Evolutionary conservation across 2,888 invertebrate species (phyloP), one percentile per base, ranked within the genome.

Genomic region (Nomada fucata): DNA sequence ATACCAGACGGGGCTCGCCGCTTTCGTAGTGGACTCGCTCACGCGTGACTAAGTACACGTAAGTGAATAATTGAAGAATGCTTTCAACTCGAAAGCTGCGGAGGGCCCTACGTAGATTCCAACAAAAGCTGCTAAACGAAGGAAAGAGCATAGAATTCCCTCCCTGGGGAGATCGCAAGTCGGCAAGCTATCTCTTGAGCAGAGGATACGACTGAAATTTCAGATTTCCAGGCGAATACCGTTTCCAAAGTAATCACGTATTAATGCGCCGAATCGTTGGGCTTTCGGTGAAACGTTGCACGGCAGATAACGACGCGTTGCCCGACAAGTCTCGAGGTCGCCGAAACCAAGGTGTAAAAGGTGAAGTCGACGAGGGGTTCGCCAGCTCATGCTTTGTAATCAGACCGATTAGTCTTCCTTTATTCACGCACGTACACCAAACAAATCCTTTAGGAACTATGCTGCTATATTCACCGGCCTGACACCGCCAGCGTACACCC

Each of bases 31-130:
- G 85, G 60, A 81, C 64, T 65, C 65, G 64, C 75, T 82, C 78
- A 80, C 82, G 88, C 89, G 80, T 86, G 80, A 84, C 87, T 86
- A 83, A 89, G 88, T 84, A 82, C 82, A 73, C 86, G 88, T 91
- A 91, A 91, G 91, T 91, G 91, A 91, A 91, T 91, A 91, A 91
- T 91, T 91, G 88, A 91, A 88, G 88, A 87, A 90, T 90, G 91
- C 91, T 91, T 91, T 91, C 89, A 91, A 89, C 91, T 87, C 68
- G 83, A 82, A 78, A 85, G 87, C 85, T 76, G 65, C 82, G 65
- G 84, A 83, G 83, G 47, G 61, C 72, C 42, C 69, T 61, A 20
- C 64, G 73, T 70, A 83, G 87, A 76, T 79, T 69, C 68, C 71
- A 70, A 53, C 78, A 69, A 83, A 84, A 88, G 86, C 86, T 84